Evolutionary conservation across 1,140 invertebrate genomes (phyloP).

Genomic region (Paraescarpia echinospica): DNA sequence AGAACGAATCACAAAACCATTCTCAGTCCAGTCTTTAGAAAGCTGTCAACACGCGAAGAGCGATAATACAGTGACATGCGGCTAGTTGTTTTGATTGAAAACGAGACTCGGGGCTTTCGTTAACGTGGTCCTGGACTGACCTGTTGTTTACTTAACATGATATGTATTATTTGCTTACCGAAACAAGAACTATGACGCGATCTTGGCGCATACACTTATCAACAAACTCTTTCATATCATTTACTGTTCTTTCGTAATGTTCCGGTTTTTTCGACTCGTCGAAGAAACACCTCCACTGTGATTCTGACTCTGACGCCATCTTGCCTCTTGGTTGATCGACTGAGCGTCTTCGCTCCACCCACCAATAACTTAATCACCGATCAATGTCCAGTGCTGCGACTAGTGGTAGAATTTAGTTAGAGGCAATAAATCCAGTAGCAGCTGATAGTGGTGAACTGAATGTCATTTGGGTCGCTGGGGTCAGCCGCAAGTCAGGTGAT

Average conservation of each 20-base stretch:
- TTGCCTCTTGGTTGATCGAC: not conserved
- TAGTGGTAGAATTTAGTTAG: not conserved
- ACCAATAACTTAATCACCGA: not conserved
- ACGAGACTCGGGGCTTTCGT: not conserved
- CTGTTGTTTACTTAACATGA: not conserved
- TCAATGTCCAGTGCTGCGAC: not conserved
- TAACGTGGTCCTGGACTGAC: not conserved
- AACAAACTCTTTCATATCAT: not conserved
- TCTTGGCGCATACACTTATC: not conserved
- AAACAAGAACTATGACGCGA: not conserved
- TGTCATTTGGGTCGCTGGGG: too few species aligned
- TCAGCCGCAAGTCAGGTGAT: too few species aligned
- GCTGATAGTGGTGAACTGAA: too few species aligned
- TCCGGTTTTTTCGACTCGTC: not conserved
- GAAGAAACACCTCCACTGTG: not conserved
- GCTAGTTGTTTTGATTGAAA: not conserved
- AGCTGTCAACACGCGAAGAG: not conserved
- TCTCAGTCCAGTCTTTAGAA: not conserved
- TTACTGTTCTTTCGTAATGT: conserved; percentile 6
- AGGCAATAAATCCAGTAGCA: too few species aligned
- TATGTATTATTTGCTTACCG: not conserved
- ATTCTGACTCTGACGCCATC: not conserved
- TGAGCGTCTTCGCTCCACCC: not conserved
- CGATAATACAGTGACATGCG: not conserved
- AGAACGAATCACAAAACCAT: too few species aligned